Evolutionary conservation across 2,888 invertebrate species (phyloP), one percentile per base, ranked within the genome.

Genomic region (Eledona agricola): DNA sequence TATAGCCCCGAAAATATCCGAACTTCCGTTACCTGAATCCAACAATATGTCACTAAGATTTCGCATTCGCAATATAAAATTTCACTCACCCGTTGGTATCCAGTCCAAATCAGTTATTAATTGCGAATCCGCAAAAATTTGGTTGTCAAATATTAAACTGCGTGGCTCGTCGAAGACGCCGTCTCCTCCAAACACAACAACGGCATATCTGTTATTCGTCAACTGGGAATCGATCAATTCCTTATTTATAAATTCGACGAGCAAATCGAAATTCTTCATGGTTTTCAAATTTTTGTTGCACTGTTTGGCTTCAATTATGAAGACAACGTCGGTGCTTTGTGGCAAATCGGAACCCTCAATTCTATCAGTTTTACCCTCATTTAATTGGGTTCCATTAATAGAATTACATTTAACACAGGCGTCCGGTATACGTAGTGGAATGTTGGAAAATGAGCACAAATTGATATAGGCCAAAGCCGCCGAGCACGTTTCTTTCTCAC

Each of bases 291-390:
- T 84, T 57, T 79, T 79, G 77, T 95, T 96, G 73, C 96, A 96
- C 2, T 80, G 78, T 62, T 89, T 89, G 1, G 93, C 92, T 70
- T 96, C 95, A 0, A 96, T 82, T 40, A 96, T 85, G 73, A 96
- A 91, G 40, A 96, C 90, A 0, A 95, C 81, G 75, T 96, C 96
- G 1, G 89, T 87, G 2, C 90, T 88, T 57, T 77, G 80, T 0
- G 86, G 87, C 3, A 87, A 79, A 10, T 75, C 70, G 6, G 74
- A 67, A 19, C 81, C 81, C 29, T 83, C 78, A n/a, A 91, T 73
- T 42, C 83, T 81, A 38, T 85, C 79, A 73, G 90, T 88, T 4
- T 86, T 83, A 1, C 93, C 91, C 72, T 93, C 93, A 6, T 84
- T 81, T 10, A 93, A 81, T 22, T 80, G 76, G 1, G 84, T 82